phyloP scores from a whole-genome alignment of 2,797 vertebrate genomes.

The Allobates femoralis region DNA sequence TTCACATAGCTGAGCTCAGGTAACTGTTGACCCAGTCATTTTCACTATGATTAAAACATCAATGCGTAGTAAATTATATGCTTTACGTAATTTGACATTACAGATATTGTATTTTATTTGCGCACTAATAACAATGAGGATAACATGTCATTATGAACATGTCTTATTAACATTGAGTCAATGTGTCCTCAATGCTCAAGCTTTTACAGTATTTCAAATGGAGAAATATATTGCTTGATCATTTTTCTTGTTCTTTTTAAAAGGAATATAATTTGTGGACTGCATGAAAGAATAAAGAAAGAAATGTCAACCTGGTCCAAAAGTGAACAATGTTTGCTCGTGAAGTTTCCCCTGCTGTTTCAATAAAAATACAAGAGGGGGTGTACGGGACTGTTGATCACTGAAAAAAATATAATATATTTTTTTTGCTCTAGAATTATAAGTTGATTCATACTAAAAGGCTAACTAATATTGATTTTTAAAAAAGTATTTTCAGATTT shows the following conservation, averaged over 20 bases:
- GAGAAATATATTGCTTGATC: slow-evolving; percentile 22
- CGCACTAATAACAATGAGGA: slow-evolving; percentile 35
- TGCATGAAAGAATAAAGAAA: slow-evolving; percentile 26
- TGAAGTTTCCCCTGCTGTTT: slow-evolving; percentile 51
- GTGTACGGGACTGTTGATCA: slow-evolving; percentile 38
- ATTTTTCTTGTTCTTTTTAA: slow-evolving; percentile 16
- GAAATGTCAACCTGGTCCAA: slow-evolving; percentile 55
- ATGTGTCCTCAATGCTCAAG: slow-evolving; percentile 15
- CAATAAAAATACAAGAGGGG: slow-evolving; percentile 53
- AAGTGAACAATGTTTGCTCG: slow-evolving; percentile 50
- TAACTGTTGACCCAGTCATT: slow-evolving; percentile 28
- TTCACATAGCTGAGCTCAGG: background rate
- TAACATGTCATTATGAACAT: slow-evolving; percentile 23
- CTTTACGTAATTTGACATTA: slow-evolving; percentile 32
- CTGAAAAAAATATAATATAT: slow-evolving; percentile 53
- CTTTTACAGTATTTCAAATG: background rate
- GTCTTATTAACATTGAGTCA: slow-evolving; percentile 44
- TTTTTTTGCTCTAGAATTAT: slow-evolving; percentile 44
- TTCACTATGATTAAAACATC: slow-evolving; percentile 36
- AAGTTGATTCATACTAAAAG: slow-evolving; percentile 46
- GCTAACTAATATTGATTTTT: slow-evolving; percentile 55
- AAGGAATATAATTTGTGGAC: slow-evolving; percentile 48
- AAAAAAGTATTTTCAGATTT: slow-evolving; percentile 58
- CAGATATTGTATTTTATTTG: slow-evolving; percentile 13
- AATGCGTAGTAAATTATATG: slow-evolving; percentile 19